Evolutionary conservation across 1,140 invertebrate genomes (phyloP).

Genomic region (Papilio aristodemus): DNA sequence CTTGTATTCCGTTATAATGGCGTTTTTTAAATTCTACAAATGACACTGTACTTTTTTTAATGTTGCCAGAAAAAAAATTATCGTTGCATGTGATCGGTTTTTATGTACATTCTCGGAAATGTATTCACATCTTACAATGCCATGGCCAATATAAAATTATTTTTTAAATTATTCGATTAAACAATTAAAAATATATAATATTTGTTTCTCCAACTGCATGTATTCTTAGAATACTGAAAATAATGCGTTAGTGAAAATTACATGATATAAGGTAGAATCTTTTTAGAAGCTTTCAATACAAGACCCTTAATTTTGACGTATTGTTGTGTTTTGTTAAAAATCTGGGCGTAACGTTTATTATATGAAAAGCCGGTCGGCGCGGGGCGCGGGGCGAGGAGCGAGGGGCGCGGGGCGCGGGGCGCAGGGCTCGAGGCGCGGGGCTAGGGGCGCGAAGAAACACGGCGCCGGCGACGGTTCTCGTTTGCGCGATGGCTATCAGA

Average conservation of each 20-base stretch:
- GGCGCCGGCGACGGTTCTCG: slow-evolving; percentile 74
- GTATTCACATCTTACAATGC: neutral
- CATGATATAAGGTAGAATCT: neutral
- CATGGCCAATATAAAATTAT: too few relatives aligned
- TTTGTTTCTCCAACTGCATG: too few relatives aligned
- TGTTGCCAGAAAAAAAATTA: neutral
- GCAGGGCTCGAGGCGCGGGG: slow-evolving; percentile 47
- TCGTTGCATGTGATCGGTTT: neutral
- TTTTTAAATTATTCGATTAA: too few relatives aligned
- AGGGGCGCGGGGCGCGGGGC: slow-evolving; percentile 47
- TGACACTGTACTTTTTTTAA: slow-evolving; percentile 2
- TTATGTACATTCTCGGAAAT: neutral
- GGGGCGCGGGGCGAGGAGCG: slow-evolving; percentile 49
- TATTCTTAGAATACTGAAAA: too few relatives aligned
- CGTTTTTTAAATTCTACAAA: slow-evolving; percentile 29
- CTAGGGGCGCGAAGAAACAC: slow-evolving; percentile 50
- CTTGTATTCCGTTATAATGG: slow-evolving; percentile 28
- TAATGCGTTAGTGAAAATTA: neutral
- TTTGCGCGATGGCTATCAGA: slow-evolving; percentile 78
- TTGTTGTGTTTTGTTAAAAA: too few relatives aligned
- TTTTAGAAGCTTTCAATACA: neutral
- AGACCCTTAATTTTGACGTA: neutral
- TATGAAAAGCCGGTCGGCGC: slow-evolving; percentile 37
- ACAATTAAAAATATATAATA: too few relatives aligned
- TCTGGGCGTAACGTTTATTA: neutral